phyloP scores from a whole-genome alignment of 2,797 vertebrate genomes.

The Cacajao melanocephalus region DNA sequence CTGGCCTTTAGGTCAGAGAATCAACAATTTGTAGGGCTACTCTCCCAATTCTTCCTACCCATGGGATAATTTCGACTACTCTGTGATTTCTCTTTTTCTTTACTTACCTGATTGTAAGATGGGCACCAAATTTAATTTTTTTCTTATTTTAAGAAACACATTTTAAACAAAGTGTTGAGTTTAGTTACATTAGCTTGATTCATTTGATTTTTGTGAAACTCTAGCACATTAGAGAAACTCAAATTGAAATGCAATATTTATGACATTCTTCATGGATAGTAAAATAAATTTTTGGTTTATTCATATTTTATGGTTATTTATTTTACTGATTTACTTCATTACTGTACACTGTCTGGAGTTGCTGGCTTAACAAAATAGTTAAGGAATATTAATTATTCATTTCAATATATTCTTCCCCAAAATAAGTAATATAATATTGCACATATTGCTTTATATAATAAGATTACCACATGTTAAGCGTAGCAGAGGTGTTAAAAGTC shows the following conservation, averaged over 20 bases:
- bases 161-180: not conserved
- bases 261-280: not conserved
- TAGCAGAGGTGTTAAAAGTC: not conserved
- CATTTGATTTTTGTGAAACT: not conserved
- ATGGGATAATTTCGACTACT: not conserved
- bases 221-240: not conserved
- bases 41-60: not conserved
- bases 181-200: conserved; percentile 5
- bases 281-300: not conserved
- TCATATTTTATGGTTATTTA: not conserved
- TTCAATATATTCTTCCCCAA: not conserved
- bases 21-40: not conserved
- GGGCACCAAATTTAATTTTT: not conserved
- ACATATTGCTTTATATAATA: not conserved
- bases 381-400: not conserved
- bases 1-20: not conserved
- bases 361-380: not conserved
- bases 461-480: not conserved
- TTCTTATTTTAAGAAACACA: not conserved
- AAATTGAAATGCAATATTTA: not conserved
- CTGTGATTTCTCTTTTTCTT: not conserved
- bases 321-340: not conserved
- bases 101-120: not conserved
- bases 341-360: not conserved
- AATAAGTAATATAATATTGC: not conserved